Evolutionary conservation across 1,140 invertebrate genomes (phyloP).

Genomic region (Arctopsyche grandis): DNA sequence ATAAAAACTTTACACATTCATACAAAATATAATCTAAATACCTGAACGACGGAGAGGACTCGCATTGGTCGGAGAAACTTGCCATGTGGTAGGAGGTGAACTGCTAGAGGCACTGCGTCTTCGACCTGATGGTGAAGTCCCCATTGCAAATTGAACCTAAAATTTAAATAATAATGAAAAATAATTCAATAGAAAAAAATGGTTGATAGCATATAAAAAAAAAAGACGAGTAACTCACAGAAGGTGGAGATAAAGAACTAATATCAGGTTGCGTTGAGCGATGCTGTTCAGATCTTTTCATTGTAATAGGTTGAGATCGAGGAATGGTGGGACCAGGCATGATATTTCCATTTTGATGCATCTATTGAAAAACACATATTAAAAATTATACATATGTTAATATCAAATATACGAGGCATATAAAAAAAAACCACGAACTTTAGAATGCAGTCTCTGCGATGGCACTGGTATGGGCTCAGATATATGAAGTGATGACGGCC

Average conservation of each 20-base stretch:
- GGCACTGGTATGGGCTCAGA: constrained; percentile 84
- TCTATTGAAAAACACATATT: constrained; percentile 49
- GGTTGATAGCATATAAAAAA: neutral
- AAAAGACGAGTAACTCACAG: constrained; percentile 72
- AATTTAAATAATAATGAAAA: constrained; percentile 16
- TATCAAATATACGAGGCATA: neutral
- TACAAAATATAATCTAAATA: constrained; percentile 54
- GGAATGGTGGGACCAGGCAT: constrained; percentile 70
- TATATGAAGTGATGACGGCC: constrained; percentile 76
- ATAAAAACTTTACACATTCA: neutral
- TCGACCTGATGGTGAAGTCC: constrained; percentile 82
- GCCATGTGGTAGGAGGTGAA: constrained; percentile 82
- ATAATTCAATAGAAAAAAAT: constrained; percentile 12
- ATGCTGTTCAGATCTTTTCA: constrained; percentile 76
- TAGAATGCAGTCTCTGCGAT: constrained; percentile 66
- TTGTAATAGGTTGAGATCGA: constrained; percentile 84
- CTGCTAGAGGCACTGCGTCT: constrained; percentile 75
- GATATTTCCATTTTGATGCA: constrained; percentile 57
- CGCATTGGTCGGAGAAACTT: constrained; percentile 76
- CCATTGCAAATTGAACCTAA: constrained; percentile 87
- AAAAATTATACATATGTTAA: constrained; percentile 23
- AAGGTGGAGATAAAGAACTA: constrained; percentile 88
- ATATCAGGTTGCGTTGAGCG: constrained; percentile 76
- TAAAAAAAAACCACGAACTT: constrained; percentile 23
- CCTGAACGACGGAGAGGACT: constrained; percentile 78